A percentile compares a stretch with the other conserved stretches of the same genome.
These are phyloP conservation scores for Pteropus rufus DNA, from an alignment of 2,797 vertebrate genomes.

Conservation along the genomic window DNA sequence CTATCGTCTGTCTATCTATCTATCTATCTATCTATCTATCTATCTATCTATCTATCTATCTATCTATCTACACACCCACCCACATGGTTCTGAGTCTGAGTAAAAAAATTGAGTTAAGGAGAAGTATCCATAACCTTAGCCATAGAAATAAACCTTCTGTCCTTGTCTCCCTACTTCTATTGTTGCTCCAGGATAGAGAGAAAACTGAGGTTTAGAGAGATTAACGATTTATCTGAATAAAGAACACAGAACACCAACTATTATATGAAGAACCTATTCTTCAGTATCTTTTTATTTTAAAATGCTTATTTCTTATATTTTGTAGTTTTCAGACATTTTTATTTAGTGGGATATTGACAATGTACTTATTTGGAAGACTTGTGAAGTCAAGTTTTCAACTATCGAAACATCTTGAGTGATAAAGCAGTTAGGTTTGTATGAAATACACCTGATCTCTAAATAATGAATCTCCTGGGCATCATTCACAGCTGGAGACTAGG, in stretches of 20 bases:
- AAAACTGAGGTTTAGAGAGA: neutral
- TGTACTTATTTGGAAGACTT: neutral
- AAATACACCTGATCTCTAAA: neutral
- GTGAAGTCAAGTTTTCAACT: neutral
- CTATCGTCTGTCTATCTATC: neutral
- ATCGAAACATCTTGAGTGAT: neutral
- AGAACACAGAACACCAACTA: neutral
- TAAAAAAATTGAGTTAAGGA: neutral
- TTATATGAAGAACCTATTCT: neutral
- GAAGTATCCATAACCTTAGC: neutral
- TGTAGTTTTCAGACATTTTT: neutral
- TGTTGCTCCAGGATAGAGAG: accelerated
- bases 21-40: neutral
- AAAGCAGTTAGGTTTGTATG: neutral
- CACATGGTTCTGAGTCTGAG: neutral
- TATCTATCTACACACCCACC: neutral
- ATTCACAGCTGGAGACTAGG: neutral
- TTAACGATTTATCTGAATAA: neutral
- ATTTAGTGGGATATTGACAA: neutral
- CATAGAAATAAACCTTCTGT: neutral
- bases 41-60: neutral
- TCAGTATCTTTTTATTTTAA: neutral
- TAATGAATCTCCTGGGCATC: neutral
- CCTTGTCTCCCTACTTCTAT: neutral
- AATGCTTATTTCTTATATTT: neutral